phyloP scores from a whole-genome alignment of 2,888 invertebrate genomes.

The Lomographa bimaculata region DNA sequence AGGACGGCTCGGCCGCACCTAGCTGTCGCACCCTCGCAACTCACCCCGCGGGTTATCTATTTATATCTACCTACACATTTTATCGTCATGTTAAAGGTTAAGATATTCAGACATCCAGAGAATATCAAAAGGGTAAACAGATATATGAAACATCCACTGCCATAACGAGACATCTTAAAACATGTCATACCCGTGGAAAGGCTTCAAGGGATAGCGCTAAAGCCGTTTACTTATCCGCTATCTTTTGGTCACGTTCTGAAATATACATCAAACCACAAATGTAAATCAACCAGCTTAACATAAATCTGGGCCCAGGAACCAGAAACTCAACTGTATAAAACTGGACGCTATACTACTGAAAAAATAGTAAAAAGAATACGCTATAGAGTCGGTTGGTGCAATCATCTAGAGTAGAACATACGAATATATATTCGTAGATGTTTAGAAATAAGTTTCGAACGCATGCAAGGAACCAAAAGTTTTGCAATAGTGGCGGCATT shows the following conservation, averaged over 20 bases:
- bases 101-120: neutral
- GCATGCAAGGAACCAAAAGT: slow-evolving; percentile 23
- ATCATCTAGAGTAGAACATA: neutral
- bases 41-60: slow-evolving; percentile 46
- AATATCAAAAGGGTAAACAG: slow-evolving; percentile 2
- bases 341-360: too few relatives aligned
- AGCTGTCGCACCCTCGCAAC: slow-evolving; percentile 64
- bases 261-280: slow-evolving; percentile 22
- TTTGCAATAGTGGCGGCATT: slow-evolving; percentile 48
- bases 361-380: too few relatives aligned
- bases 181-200: slow-evolving; percentile 38
- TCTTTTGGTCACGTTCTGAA: slow-evolving; percentile 39
- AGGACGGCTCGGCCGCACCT: slow-evolving; percentile 71
- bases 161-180: slow-evolving; percentile 5
- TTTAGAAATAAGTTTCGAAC: slow-evolving; percentile 15
- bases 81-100: slow-evolving; percentile 1
- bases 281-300: slow-evolving; percentile 35
- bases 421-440: slow-evolving; percentile 9
- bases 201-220: slow-evolving; percentile 37
- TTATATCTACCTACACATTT: slow-evolving; percentile 8
- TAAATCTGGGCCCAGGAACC: slow-evolving; percentile 8
- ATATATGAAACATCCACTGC: slow-evolving; percentile 3
- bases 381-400: too few relatives aligned
- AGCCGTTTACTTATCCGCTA: slow-evolving; percentile 37
- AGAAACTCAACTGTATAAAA: too few relatives aligned